Conservation (phyloP, 2,113 vertebrate genomes). For the Fregetta grallaria region DNA sequence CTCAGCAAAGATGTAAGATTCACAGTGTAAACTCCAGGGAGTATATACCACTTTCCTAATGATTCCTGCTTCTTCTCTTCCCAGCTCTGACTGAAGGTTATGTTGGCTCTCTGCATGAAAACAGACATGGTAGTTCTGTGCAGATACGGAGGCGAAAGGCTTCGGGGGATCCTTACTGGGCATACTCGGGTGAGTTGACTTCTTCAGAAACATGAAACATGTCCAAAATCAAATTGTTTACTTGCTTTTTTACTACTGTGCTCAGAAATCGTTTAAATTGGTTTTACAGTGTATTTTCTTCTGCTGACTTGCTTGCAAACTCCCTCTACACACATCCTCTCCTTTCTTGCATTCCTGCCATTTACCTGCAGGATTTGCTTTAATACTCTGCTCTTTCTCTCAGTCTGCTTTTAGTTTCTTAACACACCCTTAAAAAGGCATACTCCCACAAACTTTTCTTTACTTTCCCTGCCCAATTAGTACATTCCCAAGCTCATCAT, state of each 20-base stretch:
- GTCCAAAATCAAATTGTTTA: background rate
- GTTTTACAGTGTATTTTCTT: background rate
- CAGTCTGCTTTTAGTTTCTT: background rate
- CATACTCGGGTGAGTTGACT: slow-evolving; percentile 86
- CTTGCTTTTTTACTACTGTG: background rate
- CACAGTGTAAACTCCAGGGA: background rate
- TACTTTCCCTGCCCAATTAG: background rate
- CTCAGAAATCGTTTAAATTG: background rate
- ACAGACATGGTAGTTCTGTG: slow-evolving; percentile 76
- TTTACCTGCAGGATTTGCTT: background rate
- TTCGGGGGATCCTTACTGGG: slow-evolving; percentile 91
- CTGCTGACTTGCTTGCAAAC: background rate
- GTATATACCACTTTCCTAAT: background rate
- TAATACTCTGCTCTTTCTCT: background rate
- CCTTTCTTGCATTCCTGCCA: background rate
- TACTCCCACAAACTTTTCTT: background rate
- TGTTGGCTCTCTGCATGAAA: slow-evolving; percentile 75
- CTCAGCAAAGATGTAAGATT: background rate
- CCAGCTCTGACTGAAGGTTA: slow-evolving; percentile 86
- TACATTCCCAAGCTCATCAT: background rate
- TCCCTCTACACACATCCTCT: background rate
- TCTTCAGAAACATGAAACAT: background rate
- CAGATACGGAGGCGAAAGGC: slow-evolving; percentile 83
- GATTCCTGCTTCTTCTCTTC: slow-evolving; percentile 2
- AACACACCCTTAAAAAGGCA: background rate